Evolutionary conservation across 2,113 vertebrate species (phyloP), one percentile per base, ranked within the genome.

Genomic region (Parus major): DNA sequence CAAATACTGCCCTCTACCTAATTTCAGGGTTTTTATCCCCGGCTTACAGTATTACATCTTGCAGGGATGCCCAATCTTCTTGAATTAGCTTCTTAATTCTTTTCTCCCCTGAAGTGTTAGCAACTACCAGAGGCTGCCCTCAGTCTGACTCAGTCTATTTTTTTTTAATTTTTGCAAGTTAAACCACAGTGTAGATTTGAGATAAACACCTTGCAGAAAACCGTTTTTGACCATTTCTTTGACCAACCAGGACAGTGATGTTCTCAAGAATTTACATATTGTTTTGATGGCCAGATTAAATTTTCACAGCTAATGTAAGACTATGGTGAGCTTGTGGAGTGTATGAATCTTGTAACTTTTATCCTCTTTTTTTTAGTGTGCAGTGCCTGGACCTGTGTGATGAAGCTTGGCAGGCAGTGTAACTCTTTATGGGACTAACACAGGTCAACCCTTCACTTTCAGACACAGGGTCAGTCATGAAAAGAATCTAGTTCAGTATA

Each of bases 291-390:
- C 27, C 9, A 41, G 57, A 29, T 68, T 66, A 39, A 35, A 52
- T 68, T 78, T 82, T 64, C 28, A 42, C 2, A 3, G 29, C 36
- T 61, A 15, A 60, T 57, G 19, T 72, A 75, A 44, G 10, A 56
- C 21, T 52, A 28, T 15, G 31, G 25, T 22, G 52, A 82, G 3
- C 1, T 73, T 57, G 17, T 19, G 44, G n/a, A 66, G 31, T 1
- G 0, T 66, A n/a, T 10, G 10, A 61, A 29, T 52, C 31, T 77
- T 2, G 0, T 78, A 73, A 44, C 9, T 82, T 36, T n/a, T 31
- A 7, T 36, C 11, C 6, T 44, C 3, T 11, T 44, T 44, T 44
- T 33, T 46, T 33, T 60, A 27, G 7, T 11, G 20, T 7, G 1
- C 3, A 6, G 11, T 8, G 9, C 28, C n/a, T 61, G 31, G 41